phyloP scores from a whole-genome alignment of 2,113 vertebrate species.

The Bufo bufo region DNA sequence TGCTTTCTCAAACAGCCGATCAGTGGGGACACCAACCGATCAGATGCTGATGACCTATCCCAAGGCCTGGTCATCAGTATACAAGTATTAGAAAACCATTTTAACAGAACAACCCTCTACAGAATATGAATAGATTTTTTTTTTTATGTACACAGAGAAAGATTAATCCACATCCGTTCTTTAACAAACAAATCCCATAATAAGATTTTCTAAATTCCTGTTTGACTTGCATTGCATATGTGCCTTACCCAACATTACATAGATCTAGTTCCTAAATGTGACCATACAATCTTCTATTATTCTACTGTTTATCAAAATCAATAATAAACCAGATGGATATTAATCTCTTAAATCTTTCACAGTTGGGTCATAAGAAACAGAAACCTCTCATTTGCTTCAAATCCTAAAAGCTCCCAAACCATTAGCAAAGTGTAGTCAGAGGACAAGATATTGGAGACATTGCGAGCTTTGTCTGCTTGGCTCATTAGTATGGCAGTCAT shows the following conservation, averaged over 20 bases:
- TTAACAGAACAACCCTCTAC: too few relatives aligned
- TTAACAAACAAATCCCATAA: neutral
- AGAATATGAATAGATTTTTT: neutral
- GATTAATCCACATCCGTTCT: neutral
- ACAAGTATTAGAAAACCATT: too few relatives aligned
- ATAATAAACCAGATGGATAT: neutral
- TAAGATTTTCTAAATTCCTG: neutral
- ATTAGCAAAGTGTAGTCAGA: constrained; percentile 54
- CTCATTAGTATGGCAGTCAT: constrained; percentile 63
- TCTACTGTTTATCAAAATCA: constrained; percentile 13
- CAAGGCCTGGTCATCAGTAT: too few relatives aligned
- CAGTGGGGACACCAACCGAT: too few relatives aligned
- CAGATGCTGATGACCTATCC: too few relatives aligned
- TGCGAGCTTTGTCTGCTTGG: constrained; percentile 54
- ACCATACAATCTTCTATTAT: neutral
- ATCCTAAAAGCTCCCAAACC: constrained; percentile 64
- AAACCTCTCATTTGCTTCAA: constrained; percentile 51
- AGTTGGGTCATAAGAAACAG: constrained; percentile 21
- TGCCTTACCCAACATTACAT: neutral
- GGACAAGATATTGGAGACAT: constrained; percentile 65
- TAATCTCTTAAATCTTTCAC: constrained; percentile 24
- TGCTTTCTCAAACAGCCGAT: too few relatives aligned
- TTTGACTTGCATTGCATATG: neutral
- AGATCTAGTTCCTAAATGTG: neutral
- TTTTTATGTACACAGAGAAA: neutral